phyloP scores from a whole-genome alignment of 2,797 vertebrate species.

The Pogonophryne albipinna region DNA sequence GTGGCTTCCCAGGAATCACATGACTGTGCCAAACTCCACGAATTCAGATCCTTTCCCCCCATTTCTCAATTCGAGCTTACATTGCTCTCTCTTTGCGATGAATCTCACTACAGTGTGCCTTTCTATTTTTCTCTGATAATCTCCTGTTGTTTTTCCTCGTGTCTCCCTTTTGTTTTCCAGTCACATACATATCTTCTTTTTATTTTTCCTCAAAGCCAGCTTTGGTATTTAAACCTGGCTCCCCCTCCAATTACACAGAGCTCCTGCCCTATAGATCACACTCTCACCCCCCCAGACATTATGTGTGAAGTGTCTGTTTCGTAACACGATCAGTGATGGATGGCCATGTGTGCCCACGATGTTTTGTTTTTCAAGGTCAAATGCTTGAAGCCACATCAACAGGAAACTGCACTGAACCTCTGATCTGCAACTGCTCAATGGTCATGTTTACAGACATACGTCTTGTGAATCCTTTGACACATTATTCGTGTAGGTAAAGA shows the following conservation, averaged over 20 bases:
- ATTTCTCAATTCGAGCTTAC: slow-evolving; percentile 8
- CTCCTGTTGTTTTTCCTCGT: neutral
- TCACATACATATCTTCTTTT: neutral
- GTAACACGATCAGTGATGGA: slow-evolving; percentile 49
- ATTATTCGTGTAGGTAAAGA: neutral
- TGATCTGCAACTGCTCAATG: neutral
- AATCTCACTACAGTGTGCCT: neutral
- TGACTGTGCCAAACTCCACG: slow-evolving; percentile 63
- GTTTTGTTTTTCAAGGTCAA: slow-evolving; percentile 51
- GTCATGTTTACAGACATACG: neutral
- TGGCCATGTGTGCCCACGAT: slow-evolving; percentile 29
- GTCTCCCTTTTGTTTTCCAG: neutral
- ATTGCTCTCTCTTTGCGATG: slow-evolving; percentile 1
- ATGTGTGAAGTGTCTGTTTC: slow-evolving; percentile 30
- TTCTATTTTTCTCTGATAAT: neutral
- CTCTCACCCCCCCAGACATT: slow-evolving; percentile 17
- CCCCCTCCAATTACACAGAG: slow-evolving; percentile 20
- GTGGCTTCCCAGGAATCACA: slow-evolving; percentile 73
- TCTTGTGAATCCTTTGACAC: neutral
- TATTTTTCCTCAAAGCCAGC: slow-evolving; percentile 5
- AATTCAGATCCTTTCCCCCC: slow-evolving; percentile 54
- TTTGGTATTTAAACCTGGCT: slow-evolving; percentile 34
- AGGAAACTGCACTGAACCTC: slow-evolving; percentile 53
- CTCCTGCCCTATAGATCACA: slow-evolving; percentile 15
- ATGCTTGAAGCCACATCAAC: slow-evolving; percentile 52